Conservation (phyloP, 53 echinoderm and acorn worm genomes). For the Echinarachnius parma region DNA sequence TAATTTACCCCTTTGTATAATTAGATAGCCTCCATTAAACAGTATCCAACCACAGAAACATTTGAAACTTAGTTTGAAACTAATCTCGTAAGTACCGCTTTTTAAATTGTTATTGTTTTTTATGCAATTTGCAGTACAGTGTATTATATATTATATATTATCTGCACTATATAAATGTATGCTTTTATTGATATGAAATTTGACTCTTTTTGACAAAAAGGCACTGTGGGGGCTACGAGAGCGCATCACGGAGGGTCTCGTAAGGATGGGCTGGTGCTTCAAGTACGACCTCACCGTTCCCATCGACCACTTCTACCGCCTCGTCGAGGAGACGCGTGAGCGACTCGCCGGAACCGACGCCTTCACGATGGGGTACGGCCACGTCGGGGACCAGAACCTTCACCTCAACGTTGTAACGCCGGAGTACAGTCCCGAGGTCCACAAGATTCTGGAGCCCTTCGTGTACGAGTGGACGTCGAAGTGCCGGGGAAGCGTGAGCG, state of each 20-base stretch:
- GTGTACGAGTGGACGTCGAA: slow-evolving; percentile 76
- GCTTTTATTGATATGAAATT: no score
- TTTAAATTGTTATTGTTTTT: no score
- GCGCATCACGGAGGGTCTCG: slow-evolving; percentile 60
- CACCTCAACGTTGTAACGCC: slow-evolving; percentile 80
- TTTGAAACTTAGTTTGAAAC: no score
- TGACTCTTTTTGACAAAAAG: no score
- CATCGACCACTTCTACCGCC: slow-evolving; percentile 59
- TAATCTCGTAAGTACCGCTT: no score
- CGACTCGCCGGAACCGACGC: slow-evolving; percentile 46
- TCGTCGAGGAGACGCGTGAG: slow-evolving; percentile 58
- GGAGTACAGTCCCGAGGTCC: slow-evolving; percentile 47
- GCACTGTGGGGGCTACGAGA: slow-evolving; percentile 78
- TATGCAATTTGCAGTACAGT: no score
- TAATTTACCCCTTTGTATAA: no score
- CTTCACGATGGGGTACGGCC: slow-evolving; percentile 77
- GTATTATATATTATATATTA: no score
- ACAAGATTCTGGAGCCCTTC: slow-evolving; percentile 71
- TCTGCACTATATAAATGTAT: no score
- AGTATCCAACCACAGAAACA: no score
- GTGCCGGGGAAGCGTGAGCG: slow-evolving; percentile 78
- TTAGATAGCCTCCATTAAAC: no score
- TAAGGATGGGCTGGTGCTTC: slow-evolving; percentile 65
- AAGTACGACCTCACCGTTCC: slow-evolving; percentile 89
- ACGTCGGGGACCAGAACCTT: slow-evolving; percentile 89